Evolutionary conservation across 2,888 invertebrate species (phyloP).

Genomic region (Sussaba pulchella): DNA sequence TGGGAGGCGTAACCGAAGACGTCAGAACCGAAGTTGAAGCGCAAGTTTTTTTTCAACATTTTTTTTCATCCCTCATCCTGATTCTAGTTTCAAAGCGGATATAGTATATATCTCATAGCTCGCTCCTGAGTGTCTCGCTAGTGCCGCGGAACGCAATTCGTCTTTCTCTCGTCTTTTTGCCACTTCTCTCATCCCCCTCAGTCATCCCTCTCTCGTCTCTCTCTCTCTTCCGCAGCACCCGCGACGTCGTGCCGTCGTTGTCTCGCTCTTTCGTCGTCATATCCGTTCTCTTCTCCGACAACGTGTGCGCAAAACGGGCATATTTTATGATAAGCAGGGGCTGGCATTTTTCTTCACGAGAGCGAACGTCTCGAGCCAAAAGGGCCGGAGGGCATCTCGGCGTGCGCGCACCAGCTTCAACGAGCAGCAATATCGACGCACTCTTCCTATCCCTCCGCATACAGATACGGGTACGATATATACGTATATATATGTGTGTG

Average conservation of each 20-base stretch:
- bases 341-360: constrained; percentile 74
- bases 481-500: neutral
- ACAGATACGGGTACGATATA: too few species aligned
- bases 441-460: neutral
- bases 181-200: neutral
- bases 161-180: constrained; percentile 3
- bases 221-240: neutral
- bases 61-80: neutral
- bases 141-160: neutral
- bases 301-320: constrained; percentile 73
- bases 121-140: neutral
- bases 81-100: neutral
- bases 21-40: neutral
- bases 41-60: neutral
- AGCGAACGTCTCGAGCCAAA: constrained; percentile 23
- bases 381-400: constrained; percentile 61
- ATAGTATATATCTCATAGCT: constrained; percentile 9
- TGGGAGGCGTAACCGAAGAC: neutral
- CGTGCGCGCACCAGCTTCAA: constrained; percentile 56
- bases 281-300: constrained; percentile 19
- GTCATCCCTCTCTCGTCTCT: neutral
- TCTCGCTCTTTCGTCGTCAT: constrained; percentile 8
- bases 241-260: neutral
- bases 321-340: constrained; percentile 83
- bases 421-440: constrained; percentile 53